Percentiles rank a stretch among this genome's conserved stretches.
Conservation (phyloP, 2,797 vertebrate species). For the Coregonus suidteri region DNA sequence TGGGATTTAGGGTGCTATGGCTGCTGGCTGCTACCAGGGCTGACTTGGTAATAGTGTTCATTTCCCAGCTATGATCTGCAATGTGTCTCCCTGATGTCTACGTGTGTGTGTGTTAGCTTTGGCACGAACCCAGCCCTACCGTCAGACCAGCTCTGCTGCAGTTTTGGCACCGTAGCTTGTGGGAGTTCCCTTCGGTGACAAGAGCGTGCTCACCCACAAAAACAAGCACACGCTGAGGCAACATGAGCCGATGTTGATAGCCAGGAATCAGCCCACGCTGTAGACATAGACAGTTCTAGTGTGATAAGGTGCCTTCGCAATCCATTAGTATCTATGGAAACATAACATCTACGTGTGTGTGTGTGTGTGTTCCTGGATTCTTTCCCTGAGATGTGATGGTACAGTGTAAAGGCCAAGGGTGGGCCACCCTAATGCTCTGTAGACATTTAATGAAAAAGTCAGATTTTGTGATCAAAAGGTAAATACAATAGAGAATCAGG, state of each 20-base stretch:
- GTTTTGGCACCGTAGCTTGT: neutral
- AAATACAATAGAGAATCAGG: neutral
- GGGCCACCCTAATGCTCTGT: too few species aligned
- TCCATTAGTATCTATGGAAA: too few species aligned
- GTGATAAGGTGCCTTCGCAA: too few species aligned
- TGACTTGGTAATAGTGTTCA: neutral
- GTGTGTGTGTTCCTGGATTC: too few species aligned
- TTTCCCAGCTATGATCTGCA: neutral
- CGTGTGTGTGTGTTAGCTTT: neutral
- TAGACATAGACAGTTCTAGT: too few species aligned
- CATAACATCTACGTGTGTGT: too few species aligned
- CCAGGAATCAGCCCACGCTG: too few species aligned
- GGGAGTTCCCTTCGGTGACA: slow-evolving; percentile 10
- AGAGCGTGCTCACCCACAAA: neutral
- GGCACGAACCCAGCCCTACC: slow-evolving; percentile 29
- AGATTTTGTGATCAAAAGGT: neutral
- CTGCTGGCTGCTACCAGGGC: neutral
- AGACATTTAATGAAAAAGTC: neutral
- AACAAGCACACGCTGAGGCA: slow-evolving; percentile 40
- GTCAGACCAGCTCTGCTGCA: slow-evolving; percentile 66
- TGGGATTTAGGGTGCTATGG: neutral
- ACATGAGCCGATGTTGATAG: too few species aligned
- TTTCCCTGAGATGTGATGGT: too few species aligned
- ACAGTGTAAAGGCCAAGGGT: too few species aligned
- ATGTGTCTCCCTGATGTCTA: neutral